Percentiles rank a stretch among this genome's conserved stretches.
These are phyloP conservation scores for Pangasius macronema DNA, from an alignment of 2,797 vertebrate species.

Conservation along the genomic window DNA sequence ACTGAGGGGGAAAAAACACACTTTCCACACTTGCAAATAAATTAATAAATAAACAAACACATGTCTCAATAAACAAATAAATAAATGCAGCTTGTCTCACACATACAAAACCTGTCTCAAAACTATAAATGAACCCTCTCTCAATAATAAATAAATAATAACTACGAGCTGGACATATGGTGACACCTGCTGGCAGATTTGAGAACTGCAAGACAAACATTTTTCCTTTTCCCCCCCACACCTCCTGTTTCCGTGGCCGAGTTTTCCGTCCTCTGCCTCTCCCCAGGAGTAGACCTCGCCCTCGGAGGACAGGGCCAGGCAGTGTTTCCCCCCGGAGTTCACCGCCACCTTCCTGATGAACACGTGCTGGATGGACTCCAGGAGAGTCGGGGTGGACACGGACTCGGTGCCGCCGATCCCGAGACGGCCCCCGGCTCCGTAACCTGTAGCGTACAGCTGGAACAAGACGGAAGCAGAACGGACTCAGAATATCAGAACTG, in stretches of 20 bases:
- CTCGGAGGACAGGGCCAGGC: conserved; percentile 93
- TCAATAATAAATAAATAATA: neutral
- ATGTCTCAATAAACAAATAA: neutral
- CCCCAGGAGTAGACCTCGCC: conserved; percentile 99
- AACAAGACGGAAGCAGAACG: neutral
- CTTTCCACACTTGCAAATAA: neutral
- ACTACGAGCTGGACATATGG: no score
- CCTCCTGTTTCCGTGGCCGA: conserved; percentile 97
- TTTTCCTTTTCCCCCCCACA: conserved; percentile 45
- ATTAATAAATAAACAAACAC: neutral
- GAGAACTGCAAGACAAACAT: neutral
- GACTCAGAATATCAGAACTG: neutral
- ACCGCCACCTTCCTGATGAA: conserved; percentile 98
- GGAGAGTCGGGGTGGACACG: conserved; percentile 91
- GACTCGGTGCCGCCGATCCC: conserved; percentile 97
- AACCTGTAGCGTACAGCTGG: conserved; percentile 96
- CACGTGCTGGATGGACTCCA: conserved; percentile 98
- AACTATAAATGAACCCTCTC: neutral
- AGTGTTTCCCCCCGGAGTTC: conserved; percentile 98
- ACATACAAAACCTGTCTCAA: neutral
- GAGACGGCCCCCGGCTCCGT: conserved; percentile 92
- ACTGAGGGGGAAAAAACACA: conserved; percentile 67
- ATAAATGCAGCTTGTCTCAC: neutral
- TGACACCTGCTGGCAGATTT: conserved; percentile 32
- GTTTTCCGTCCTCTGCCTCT: conserved; percentile 96